A percentile compares a stretch with the other conserved stretches of the same genome.
Conservation (phyloP, 64 coral and sea anemone species). For the Acropora yongei region DNA sequence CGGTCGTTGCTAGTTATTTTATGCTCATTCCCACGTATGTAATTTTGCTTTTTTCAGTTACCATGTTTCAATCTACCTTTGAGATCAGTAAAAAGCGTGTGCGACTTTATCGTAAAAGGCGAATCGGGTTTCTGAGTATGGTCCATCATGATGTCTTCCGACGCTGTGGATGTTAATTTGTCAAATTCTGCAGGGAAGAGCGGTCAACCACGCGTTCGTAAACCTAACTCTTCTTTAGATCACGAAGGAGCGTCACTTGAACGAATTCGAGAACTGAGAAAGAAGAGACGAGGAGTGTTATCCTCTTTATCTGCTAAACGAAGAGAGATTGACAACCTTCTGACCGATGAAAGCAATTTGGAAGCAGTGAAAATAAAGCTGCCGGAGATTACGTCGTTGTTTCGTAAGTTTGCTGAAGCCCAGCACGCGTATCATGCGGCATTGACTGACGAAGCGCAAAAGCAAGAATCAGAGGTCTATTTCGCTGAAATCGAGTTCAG, state of each 20-base stretch:
- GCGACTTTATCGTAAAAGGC: not conserved
- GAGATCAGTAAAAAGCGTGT: too few relatives aligned
- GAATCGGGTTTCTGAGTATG: not conserved
- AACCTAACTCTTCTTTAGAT: not conserved
- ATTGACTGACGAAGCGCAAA: not conserved
- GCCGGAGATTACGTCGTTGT: not conserved
- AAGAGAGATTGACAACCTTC: not conserved
- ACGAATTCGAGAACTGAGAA: not conserved
- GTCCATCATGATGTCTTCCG: not conserved
- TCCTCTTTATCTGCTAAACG: not conserved
- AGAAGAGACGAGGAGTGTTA: not conserved
- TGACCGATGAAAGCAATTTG: constrained; percentile 6
- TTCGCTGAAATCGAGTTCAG: too few relatives aligned
- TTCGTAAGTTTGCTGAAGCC: not conserved
- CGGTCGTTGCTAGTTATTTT: too few relatives aligned
- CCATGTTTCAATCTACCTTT: too few relatives aligned
- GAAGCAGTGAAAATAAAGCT: not conserved
- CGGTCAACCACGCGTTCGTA: not conserved
- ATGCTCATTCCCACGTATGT: too few relatives aligned
- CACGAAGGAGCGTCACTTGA: not conserved
- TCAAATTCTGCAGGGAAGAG: not conserved
- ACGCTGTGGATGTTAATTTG: not conserved
- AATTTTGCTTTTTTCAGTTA: too few relatives aligned
- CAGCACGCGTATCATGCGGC: not conserved
- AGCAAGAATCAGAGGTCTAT: not conserved